Evolutionary conservation across 2,797 vertebrate genomes (phyloP).

Genomic region (Sebastes nivosus): DNA sequence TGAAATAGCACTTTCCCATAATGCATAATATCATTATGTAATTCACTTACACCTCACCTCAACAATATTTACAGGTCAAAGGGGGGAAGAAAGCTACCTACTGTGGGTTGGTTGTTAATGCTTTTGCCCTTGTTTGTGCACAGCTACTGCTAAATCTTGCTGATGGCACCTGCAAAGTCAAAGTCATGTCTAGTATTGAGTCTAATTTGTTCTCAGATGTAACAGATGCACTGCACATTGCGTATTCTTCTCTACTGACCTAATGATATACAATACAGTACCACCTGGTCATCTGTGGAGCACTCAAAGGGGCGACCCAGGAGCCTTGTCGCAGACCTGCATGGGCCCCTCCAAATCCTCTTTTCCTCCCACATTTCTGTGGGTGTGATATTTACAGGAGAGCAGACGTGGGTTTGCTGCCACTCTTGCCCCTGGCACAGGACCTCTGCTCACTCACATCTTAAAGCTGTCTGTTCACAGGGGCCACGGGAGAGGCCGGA

Average conservation of each 20-base stretch:
- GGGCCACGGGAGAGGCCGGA: slow-evolving; percentile 56
- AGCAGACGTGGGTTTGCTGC: slow-evolving; percentile 71
- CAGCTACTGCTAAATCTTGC: background rate
- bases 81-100: background rate
- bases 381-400: slow-evolving; percentile 69
- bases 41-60: background rate
- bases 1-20: background rate
- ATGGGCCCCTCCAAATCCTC: slow-evolving; percentile 73
- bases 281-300: slow-evolving; percentile 71
- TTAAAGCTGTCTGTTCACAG: slow-evolving; percentile 62
- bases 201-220: background rate
- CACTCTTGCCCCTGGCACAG: slow-evolving; percentile 74
- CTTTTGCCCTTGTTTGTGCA: background rate
- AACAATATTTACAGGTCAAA: background rate
- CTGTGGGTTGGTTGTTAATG: background rate
- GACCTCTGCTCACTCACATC: slow-evolving; percentile 55
- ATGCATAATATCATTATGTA: background rate
- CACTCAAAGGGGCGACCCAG: slow-evolving; percentile 45
- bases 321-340: slow-evolving; percentile 58
- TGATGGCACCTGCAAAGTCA: background rate
- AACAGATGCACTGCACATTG: slow-evolving; percentile 52
- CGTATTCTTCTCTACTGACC: slow-evolving; percentile 18
- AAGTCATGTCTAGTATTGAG: background rate
- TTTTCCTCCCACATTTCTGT: slow-evolving; percentile 66
- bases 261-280: slow-evolving; percentile 42